Evolutionary conservation across 2,888 invertebrate species (phyloP).

Genomic region (Rhyacophila evoluta): DNA sequence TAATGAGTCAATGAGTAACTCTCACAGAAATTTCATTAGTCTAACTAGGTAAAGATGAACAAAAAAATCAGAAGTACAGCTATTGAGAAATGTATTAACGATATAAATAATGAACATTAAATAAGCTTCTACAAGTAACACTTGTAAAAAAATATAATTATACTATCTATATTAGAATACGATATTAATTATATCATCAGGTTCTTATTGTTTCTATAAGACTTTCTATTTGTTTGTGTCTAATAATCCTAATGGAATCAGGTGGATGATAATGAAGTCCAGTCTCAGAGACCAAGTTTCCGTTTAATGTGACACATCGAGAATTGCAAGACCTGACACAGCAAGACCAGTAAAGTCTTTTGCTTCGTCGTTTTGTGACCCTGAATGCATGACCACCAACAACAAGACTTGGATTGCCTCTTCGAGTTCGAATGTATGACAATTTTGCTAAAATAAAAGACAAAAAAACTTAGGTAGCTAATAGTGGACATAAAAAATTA

Average conservation of each 20-base stretch:
- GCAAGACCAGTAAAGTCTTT: conserved; percentile 61
- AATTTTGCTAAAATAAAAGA: conserved; percentile 57
- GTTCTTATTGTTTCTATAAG: conserved; percentile 53
- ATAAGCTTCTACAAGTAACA: too few species aligned
- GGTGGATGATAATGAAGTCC: conserved; percentile 64
- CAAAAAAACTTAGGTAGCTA: not conserved
- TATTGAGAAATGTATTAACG: too few species aligned
- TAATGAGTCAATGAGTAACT: too few species aligned
- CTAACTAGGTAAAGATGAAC: too few species aligned
- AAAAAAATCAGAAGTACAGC: too few species aligned
- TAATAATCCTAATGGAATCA: conserved; percentile 61
- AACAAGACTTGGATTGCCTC: conserved; percentile 65
- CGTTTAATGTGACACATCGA: conserved; percentile 62
- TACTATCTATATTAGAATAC: not conserved
- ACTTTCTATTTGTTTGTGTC: conserved; percentile 54
- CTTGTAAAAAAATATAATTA: too few species aligned
- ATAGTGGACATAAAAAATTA: too few species aligned
- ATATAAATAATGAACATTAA: too few species aligned
- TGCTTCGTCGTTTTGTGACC: conserved; percentile 65
- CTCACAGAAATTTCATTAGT: too few species aligned
- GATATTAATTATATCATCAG: not conserved
- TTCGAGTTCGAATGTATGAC: conserved; percentile 65
- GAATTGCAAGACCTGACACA: conserved; percentile 58
- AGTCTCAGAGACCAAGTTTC: conserved; percentile 60
- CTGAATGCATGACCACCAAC: conserved; percentile 63